Base-by-base conservation (phyloP, 35 echinoderm and acorn worm genomes). In the Lytechinus pictus region DNA sequence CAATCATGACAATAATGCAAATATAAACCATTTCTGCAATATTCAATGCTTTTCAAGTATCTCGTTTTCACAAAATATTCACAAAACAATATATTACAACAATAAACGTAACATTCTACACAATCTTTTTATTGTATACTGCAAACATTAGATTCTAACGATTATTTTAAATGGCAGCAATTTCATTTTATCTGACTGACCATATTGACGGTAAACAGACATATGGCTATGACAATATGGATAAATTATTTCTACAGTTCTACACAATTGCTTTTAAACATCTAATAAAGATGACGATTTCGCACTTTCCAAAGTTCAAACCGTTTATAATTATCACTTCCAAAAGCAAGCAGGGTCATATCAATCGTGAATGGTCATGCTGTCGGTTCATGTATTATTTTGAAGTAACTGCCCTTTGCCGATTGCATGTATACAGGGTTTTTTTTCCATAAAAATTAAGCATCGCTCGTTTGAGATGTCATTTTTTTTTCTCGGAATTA, bases 1-100 rank as follows among this genome's bases (percentile, higher is more conserved):
- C 33, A 44, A 44, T 44, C 33, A 44, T 2, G 33, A 44, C 33
- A 44, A 44, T 44, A 44, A 44, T 44, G 33, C 33, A 44, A 1
- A 79, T 79, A 79, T 79, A 79, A 79, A 79, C 16, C 5, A 19
- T 79, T 79, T 79, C 66, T 79, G 12, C 66, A 79, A 79, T 79
- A 79, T 24, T 8, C n/a, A 79, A 24, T 79, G 19, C 21, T 3
- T 16, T 79, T 79, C 24, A 79, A 79, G 66, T 79, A 16, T 79
- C 66, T 79, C 66, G 66, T 79, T 24, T 79, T 79, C n/a, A 79
- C 66, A 79, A 79, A 79, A n/a, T 79, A 79, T 79, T 79, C 66
- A 79, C 66, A 79, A 79, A 79, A 79, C 66, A 1, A 79, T 79
- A 79, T 79, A 6, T 79, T 79, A 79, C 66, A 79, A 5, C n/a